These are phyloP conservation scores for Arvicanthis niloticus DNA, from an alignment of 2,113 vertebrate species.

Conservation along the genomic window DNA sequence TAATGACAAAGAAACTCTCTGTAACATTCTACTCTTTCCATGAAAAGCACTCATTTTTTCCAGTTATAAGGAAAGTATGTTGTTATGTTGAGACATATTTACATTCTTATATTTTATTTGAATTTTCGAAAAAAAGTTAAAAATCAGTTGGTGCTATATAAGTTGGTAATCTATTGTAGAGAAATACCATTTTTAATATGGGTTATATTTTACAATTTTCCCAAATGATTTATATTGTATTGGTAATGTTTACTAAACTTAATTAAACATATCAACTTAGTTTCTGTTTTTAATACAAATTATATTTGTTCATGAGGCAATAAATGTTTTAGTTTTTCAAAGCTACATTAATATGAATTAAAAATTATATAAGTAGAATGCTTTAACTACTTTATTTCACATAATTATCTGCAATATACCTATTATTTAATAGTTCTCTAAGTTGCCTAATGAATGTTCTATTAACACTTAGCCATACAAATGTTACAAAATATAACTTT, in stretches of 20 bases:
- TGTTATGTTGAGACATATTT: neutral
- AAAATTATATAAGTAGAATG: neutral
- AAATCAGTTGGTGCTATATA: neutral
- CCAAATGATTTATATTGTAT: slow-evolving; percentile 7
- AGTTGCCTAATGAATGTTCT: neutral
- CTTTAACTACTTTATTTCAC: neutral
- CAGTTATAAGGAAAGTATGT: neutral
- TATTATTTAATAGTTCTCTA: neutral
- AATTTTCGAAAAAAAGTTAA: neutral
- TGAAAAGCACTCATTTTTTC: neutral
- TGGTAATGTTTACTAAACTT: neutral
- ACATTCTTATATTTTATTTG: neutral
- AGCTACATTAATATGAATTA: slow-evolving; percentile 34
- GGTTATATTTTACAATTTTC: neutral
- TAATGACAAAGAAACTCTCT: neutral
- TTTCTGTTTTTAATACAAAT: neutral
- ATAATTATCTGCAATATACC: neutral
- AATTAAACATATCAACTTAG: neutral
- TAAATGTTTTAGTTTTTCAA: neutral
- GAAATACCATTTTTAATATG: neutral
- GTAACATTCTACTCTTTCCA: neutral
- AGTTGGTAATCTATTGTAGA: neutral
- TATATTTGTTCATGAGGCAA: neutral
- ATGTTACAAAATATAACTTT: neutral
- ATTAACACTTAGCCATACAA: neutral